Evolutionary conservation across 2,797 vertebrate genomes (phyloP).

Genomic region (Orestias chungarensis): DNA sequence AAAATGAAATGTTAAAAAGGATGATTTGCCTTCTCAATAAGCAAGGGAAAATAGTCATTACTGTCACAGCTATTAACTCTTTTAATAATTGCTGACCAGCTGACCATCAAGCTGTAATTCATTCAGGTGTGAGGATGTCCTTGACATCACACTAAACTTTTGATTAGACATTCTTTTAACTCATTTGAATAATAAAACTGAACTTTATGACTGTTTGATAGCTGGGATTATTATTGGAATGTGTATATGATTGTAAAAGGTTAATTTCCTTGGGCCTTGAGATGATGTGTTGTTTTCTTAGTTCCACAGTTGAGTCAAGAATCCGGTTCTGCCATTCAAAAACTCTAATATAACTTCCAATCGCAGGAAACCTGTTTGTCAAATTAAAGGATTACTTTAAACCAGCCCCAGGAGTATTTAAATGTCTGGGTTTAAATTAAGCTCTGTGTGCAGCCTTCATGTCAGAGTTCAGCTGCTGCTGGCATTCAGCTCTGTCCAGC

Average conservation of each 20-base stretch:
- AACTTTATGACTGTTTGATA: too few species aligned
- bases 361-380: neutral
- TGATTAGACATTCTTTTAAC: too few species aligned
- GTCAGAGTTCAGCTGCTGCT: conserved; percentile 40
- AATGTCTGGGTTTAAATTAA: neutral
- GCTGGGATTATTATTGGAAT: too few species aligned
- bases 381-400: neutral
- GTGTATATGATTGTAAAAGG: too few species aligned
- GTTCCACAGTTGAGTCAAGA: neutral
- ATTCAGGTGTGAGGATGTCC: neutral
- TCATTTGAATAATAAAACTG: too few species aligned
- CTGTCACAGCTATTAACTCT: neutral
- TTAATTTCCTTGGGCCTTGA: too few species aligned
- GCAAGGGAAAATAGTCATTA: neutral
- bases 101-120: neutral
- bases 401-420: neutral
- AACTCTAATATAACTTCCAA: neutral
- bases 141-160: neutral
- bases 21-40: neutral
- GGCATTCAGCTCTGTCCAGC: conserved; percentile 35
- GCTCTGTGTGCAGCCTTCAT: conserved; percentile 18
- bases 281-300: too few species aligned
- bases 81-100: neutral
- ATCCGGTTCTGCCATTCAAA: neutral
- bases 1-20: neutral